Percentiles rank a stretch among this genome's conserved stretches.
Evolutionary conservation across 2,113 vertebrate genomes (phyloP).

Genomic region (Calypte anna): DNA sequence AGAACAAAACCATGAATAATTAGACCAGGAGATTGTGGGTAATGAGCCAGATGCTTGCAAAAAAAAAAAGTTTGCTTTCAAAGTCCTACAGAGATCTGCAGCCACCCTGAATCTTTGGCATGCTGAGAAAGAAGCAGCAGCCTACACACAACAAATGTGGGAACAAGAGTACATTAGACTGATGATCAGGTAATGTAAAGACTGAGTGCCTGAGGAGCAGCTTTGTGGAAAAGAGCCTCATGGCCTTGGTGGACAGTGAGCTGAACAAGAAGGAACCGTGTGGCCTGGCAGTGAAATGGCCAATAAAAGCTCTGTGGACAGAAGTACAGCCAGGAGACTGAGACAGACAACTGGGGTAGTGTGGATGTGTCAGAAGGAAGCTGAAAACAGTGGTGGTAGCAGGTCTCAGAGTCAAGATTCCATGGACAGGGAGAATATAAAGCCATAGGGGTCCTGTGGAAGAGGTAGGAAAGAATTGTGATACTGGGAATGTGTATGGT

Average conservation of each 20-base stretch:
- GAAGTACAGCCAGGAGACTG: background rate
- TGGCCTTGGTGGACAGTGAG: background rate
- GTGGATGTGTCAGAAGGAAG: background rate
- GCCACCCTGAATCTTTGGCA: background rate
- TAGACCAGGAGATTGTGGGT: background rate
- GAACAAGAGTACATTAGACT: rapidly evolving
- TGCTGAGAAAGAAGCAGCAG: background rate
- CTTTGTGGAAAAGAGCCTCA: background rate
- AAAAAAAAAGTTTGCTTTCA: background rate
- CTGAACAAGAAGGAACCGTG: background rate
- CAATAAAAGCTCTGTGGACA: background rate
- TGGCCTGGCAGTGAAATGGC: background rate
- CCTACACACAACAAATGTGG: rapidly evolving
- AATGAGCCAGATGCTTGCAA: background rate
- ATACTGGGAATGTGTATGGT: rapidly evolving
- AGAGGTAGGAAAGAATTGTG: background rate
- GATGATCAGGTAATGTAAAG: background rate
- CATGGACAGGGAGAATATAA: background rate
- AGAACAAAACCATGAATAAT: background rate
- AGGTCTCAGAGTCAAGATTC: background rate
- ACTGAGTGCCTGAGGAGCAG: background rate
- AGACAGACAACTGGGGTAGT: rapidly evolving
- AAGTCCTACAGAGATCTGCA: background rate
- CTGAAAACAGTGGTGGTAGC: background rate
- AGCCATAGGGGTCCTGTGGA: background rate